Percentiles rank a stretch among this genome's conserved stretches.
Conservation (phyloP, 2,113 vertebrate genomes). For the Phasianus colchicus region DNA sequence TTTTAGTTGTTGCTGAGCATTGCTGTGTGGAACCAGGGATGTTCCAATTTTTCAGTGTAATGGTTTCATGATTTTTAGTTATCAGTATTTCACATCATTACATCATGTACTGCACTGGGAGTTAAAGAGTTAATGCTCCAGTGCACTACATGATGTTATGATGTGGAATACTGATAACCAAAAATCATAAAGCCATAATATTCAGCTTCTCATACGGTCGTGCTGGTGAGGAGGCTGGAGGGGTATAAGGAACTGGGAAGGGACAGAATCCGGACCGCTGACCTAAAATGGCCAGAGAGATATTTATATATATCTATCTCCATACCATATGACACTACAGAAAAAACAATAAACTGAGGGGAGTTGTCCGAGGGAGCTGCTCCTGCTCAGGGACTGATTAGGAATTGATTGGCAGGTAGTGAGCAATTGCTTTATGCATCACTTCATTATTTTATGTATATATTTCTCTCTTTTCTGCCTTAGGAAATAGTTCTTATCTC, state of each 20-base stretch:
- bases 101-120: no score
- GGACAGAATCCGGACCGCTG: not conserved
- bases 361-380: not conserved
- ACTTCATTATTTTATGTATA: not conserved
- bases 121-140: no score
- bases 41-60: not conserved
- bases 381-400: not conserved
- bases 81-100: no score
- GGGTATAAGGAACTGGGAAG: not conserved
- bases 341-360: no score
- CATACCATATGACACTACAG: not conserved
- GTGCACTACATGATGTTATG: no score
- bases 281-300: not conserved
- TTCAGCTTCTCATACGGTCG: not conserved
- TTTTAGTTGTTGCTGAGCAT: not conserved
- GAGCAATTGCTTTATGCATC: not conserved
- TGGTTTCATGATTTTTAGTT: no score
- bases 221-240: not conserved
- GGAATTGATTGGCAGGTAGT: not conserved
- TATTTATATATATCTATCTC: not conserved
- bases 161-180: no score
- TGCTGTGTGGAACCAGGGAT: not conserved
- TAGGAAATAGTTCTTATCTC: not conserved
- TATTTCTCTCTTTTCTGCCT: not conserved
- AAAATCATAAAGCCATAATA: no score